Conservation (phyloP, 2,113 vertebrate species). For the Varanus salvator region DNA sequence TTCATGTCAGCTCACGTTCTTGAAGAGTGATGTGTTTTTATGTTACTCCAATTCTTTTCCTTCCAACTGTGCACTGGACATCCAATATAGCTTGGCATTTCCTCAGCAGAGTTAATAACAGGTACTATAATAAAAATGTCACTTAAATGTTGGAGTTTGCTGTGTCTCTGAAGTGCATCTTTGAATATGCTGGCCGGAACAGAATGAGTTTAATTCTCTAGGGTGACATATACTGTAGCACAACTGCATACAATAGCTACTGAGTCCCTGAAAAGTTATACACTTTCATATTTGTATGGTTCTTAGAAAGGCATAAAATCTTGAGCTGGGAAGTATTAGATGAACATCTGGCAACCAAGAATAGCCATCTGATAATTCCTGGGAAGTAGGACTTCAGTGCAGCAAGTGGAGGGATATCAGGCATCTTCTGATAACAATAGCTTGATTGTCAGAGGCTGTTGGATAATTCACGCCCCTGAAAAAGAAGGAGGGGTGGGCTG, state of each 20-base stretch:
- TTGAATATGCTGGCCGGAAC: conserved; percentile 35
- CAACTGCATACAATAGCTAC: conserved; percentile 35
- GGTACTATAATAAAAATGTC: conserved; percentile 20
- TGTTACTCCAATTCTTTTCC: neutral
- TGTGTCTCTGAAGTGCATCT: conserved; percentile 25
- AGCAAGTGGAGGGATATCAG: conserved; percentile 37
- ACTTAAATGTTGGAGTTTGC: conserved; percentile 17
- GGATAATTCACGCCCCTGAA: conserved; percentile 10
- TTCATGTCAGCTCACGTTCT: neutral
- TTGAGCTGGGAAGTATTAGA: conserved; percentile 40
- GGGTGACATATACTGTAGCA: conserved; percentile 11
- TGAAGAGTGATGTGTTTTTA: conserved; percentile 7
- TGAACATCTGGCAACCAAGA: conserved; percentile 47
- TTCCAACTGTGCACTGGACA: neutral
- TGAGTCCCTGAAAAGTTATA: conserved; percentile 34
- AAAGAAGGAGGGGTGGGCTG: neutral
- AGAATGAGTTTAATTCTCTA: conserved; percentile 27
- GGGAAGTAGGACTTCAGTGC: conserved; percentile 15
- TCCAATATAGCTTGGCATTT: conserved; percentile 9
- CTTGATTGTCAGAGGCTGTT: conserved; percentile 15
- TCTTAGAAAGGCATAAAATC: conserved; percentile 21
- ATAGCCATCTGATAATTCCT: conserved; percentile 31
- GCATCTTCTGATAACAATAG: conserved; percentile 37
- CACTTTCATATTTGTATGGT: conserved; percentile 32
- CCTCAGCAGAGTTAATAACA: conserved; percentile 32